These are phyloP conservation scores for Amniataba percoides DNA, from an alignment of 2,797 vertebrate species.

Conservation along the genomic window DNA sequence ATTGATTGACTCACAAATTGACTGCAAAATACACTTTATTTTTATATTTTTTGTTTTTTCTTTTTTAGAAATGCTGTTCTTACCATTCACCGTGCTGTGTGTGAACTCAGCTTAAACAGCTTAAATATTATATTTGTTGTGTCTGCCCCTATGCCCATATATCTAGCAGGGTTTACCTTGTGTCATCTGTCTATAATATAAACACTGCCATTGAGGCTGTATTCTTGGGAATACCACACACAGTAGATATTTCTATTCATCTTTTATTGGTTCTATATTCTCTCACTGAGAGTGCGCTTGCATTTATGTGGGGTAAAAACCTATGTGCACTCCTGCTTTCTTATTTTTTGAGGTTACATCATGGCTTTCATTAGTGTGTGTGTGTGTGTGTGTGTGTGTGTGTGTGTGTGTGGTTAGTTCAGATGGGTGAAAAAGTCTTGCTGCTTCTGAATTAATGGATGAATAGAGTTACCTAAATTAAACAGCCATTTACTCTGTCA, in stretches of 20 bases:
- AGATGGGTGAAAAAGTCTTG: conserved; percentile 1
- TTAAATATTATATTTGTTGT: conserved; percentile 59
- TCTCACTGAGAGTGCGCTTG: neutral
- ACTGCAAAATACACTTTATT: no score
- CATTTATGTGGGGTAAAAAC: conserved; percentile 17
- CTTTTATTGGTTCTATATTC: no score
- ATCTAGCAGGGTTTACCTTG: conserved; percentile 32
- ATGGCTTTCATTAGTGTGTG: conserved; percentile 18
- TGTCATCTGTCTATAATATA: conserved; percentile 52
- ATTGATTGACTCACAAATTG: no score
- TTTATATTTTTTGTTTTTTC: no score
- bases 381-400: conserved; percentile 16
- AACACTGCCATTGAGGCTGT: conserved; percentile 30
- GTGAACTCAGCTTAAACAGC: conserved; percentile 52
- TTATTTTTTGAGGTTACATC: conserved; percentile 26
- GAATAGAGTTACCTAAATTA: neutral
- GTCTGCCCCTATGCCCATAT: conserved; percentile 77
- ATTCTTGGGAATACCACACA: neutral
- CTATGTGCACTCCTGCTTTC: conserved; percentile 37
- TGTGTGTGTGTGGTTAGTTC: conserved; percentile 11
- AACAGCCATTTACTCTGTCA: neutral
- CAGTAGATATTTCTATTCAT: no score
- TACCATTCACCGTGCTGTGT: neutral
- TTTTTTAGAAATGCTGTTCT: no score
- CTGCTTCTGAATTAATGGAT: neutral